phyloP scores from a whole-genome alignment of 1,140 invertebrate genomes.

The Galleria mellonella region DNA sequence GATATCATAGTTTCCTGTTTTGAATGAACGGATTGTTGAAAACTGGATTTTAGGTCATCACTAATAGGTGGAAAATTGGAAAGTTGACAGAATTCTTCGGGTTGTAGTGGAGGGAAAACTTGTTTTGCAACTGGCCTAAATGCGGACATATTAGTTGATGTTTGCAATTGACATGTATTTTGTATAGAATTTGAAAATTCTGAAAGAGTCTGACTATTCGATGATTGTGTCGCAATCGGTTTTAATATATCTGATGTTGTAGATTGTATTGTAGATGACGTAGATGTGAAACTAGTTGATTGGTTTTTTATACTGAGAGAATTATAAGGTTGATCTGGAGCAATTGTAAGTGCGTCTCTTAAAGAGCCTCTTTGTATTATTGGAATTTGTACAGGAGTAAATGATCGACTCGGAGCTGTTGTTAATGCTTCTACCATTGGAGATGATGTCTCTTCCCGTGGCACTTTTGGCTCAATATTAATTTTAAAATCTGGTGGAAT shows the following conservation, averaged over 20 bases:
- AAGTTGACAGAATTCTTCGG: conserved; percentile 45
- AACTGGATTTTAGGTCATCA: conserved; percentile 49
- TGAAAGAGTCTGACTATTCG: conserved; percentile 26
- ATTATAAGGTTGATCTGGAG: conserved; percentile 77
- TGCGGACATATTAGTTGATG: conserved; percentile 53
- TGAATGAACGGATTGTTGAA: conserved; percentile 28
- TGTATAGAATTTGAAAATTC: conserved; percentile 43
- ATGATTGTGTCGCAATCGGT: conserved; percentile 38
- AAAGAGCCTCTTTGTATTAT: conserved; percentile 71
- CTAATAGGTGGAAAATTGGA: conserved; percentile 54
- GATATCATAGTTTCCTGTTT: conserved; percentile 29
- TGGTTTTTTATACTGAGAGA: conserved; percentile 52
- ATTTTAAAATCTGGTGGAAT: conserved; percentile 77
- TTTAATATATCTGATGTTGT: conserved; percentile 30
- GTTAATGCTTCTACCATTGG: conserved; percentile 81
- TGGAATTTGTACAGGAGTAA: conserved; percentile 64
- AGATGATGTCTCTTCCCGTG: conserved; percentile 72
- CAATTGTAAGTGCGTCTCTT: conserved; percentile 81
- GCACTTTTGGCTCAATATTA: conserved; percentile 69
- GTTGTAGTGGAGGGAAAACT: conserved; percentile 48
- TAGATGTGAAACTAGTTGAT: conserved; percentile 27
- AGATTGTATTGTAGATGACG: conserved; percentile 20
- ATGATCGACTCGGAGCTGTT: conserved; percentile 79
- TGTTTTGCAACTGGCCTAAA: conserved; percentile 65
- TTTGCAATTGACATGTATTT: conserved; percentile 54